These are phyloP conservation scores for Smutsia temminckii DNA, from an alignment of 2,797 vertebrate species.

Conservation along the genomic window DNA sequence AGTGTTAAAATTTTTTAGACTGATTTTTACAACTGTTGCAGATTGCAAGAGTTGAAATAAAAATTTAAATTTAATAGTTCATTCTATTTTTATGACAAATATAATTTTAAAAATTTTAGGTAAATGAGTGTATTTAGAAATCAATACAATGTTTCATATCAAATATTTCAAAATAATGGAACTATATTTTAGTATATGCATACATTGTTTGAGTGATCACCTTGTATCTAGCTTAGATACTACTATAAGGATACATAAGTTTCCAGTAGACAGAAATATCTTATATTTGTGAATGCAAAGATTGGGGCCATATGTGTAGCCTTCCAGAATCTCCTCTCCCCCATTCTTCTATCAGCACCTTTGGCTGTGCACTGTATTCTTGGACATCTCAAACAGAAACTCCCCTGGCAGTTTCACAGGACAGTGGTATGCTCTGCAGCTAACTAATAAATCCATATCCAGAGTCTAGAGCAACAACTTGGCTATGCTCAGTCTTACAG, in stretches of 20 bases:
- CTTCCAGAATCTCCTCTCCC: neutral
- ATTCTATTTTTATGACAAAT: neutral
- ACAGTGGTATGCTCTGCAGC: neutral
- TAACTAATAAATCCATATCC: neutral
- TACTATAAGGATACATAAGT: neutral
- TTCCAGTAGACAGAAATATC: neutral
- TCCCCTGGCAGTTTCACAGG: neutral
- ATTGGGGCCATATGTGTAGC: neutral
- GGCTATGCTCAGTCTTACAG: neutral
- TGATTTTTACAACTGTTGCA: neutral
- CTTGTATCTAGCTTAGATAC: neutral
- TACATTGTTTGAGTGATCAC: neutral
- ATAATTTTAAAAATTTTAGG: neutral
- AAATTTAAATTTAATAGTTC: neutral
- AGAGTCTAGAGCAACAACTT: neutral
- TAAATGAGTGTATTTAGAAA: neutral
- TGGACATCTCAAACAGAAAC: neutral
- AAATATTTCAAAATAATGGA: conserved; percentile 16
- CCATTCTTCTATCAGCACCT: neutral
- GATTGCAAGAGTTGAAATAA: neutral
- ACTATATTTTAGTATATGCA: neutral
- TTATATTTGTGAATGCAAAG: neutral
- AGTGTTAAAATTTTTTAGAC: neutral
- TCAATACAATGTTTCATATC: neutral
- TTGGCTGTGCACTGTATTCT: neutral